These are phyloP conservation scores for Eulemur albifrons DNA, from an alignment of 2,797 vertebrate genomes.

Conservation along the genomic window DNA sequence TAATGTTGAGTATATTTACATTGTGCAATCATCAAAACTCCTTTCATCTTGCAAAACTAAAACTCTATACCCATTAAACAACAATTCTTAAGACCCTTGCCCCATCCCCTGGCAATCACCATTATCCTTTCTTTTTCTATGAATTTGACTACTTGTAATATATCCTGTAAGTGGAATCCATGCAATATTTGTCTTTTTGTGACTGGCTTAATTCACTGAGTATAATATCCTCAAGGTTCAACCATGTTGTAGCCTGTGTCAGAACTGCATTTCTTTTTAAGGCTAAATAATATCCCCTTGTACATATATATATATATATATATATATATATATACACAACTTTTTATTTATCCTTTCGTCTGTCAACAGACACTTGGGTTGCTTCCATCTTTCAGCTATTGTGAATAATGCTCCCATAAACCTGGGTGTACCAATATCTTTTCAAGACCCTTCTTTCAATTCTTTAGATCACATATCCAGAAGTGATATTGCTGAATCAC, in stretches of 20 bases:
- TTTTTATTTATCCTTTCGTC: neutral
- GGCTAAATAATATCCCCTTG: neutral
- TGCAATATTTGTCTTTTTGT: neutral
- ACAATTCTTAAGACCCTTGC: neutral
- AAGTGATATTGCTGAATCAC: neutral
- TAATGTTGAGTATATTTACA: neutral
- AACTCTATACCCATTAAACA: neutral
- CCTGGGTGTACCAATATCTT: neutral
- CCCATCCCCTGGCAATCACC: neutral
- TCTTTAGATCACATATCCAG: neutral
- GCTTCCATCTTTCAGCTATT: neutral
- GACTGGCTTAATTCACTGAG: neutral
- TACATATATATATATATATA: too few species aligned
- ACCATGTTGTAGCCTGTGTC: neutral
- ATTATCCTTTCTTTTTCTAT: neutral
- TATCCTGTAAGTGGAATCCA: neutral
- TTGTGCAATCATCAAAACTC: neutral
- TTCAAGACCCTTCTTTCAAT: neutral
- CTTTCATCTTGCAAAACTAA: neutral
- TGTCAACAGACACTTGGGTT: neutral
- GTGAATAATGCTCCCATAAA: neutral
- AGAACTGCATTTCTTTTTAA: neutral
- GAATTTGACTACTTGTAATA: neutral
- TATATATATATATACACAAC: too few species aligned
- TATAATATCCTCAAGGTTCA: neutral